These are phyloP conservation scores for Mythimna impura DNA, from an alignment of 2,888 invertebrate species.

Conservation along the genomic window DNA sequence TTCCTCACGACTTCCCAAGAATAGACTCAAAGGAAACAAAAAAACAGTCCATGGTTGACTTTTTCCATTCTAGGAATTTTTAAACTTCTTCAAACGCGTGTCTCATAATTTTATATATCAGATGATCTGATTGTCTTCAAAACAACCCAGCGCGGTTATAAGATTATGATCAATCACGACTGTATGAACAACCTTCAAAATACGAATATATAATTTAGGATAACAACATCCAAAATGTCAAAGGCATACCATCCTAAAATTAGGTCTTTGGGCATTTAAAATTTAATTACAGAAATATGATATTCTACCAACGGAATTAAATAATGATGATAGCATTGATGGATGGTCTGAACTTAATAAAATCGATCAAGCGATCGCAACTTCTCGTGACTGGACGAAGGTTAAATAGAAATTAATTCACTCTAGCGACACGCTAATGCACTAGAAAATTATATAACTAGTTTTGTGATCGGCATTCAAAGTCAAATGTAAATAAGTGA, in stretches of 20 bases:
- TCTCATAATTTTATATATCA: conserved; percentile 20
- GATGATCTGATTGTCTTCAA: conserved; percentile 47
- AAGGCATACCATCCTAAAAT: conserved; percentile 12
- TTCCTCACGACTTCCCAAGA: conserved; percentile 28
- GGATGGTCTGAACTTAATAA: conserved; percentile 49
- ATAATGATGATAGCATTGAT: conserved; percentile 21
- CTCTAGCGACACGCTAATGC: conserved; percentile 69
- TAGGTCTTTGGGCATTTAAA: conserved; percentile 14
- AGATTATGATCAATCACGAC: conserved; percentile 49
- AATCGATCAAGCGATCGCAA: conserved; percentile 60
- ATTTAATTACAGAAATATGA: conserved; percentile 26
- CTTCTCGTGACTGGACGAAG: conserved; percentile 78
- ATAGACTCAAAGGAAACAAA: conserved; percentile 10
- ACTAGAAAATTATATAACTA: conserved; percentile 70
- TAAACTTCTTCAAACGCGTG: conserved; percentile 3
- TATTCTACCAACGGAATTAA: conserved; percentile 9
- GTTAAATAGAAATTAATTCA: conserved; percentile 75
- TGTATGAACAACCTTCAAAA: conserved; percentile 29
- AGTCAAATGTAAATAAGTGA: conserved; percentile 73
- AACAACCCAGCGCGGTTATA: conserved; percentile 11
- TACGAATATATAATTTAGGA: conserved; percentile 24
- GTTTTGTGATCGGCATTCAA: conserved; percentile 72
- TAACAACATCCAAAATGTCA: conserved; percentile 25
- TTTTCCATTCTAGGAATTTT: conserved; percentile 39
- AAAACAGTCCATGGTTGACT: conserved; percentile 6